phyloP scores from a whole-genome alignment of 37 sponge, comb jelly and placozoan species.

The Spongilla lacustris region DNA sequence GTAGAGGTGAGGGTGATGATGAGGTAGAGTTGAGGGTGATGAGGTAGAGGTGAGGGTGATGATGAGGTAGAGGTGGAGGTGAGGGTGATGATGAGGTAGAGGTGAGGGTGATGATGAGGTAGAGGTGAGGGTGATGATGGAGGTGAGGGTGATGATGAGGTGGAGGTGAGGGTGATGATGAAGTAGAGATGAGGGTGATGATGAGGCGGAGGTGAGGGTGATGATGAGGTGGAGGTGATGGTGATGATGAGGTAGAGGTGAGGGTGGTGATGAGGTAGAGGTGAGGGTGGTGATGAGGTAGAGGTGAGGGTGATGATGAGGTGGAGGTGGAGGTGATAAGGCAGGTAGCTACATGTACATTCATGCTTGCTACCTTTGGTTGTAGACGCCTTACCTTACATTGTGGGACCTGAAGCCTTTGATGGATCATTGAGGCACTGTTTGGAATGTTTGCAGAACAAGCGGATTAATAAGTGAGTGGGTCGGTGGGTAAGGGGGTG shows the following conservation, averaged over 20 bases:
- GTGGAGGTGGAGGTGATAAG: too few species aligned
- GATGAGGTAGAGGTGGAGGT: too few species aligned
- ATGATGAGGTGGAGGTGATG: neutral
- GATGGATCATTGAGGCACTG: slow-evolving; percentile 46
- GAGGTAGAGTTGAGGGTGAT: neutral
- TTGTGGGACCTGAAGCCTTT: slow-evolving; percentile 58
- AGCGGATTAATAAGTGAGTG: slow-evolving; percentile 63
- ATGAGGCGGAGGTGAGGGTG: too few species aligned
- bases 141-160: too few species aligned
- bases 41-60: neutral
- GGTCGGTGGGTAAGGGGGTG: neutral
- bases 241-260: neutral
- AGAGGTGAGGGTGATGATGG: too few species aligned
- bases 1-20: neutral
- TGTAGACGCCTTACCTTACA: slow-evolving; percentile 61
- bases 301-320: neutral
- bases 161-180: too few species aligned
- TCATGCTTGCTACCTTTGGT: too few species aligned
- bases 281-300: neutral
- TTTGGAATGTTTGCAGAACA: slow-evolving; percentile 71
- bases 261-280: neutral
- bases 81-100: too few species aligned
- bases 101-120: too few species aligned
- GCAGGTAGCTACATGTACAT: too few species aligned
- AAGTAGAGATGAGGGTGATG: too few species aligned